A percentile compares a stretch with the other conserved stretches of the same genome.
Conservation (phyloP, 1,140 invertebrate species). For the Trachymyrmex septentrionalis region DNA sequence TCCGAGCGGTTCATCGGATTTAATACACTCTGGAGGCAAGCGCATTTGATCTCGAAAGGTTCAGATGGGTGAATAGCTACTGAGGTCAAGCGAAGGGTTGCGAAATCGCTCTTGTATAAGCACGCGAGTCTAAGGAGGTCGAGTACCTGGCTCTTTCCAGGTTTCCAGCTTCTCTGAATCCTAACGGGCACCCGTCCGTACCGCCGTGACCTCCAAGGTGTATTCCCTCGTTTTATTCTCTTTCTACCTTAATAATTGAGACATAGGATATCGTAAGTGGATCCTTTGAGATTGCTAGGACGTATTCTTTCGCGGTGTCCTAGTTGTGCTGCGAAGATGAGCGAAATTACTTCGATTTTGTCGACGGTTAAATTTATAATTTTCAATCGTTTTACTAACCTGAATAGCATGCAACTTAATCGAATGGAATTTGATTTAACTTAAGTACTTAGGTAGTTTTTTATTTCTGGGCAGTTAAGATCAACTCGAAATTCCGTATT, state of each 20-base stretch:
- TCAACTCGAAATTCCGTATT: neutral
- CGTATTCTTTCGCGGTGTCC: conserved; percentile 30
- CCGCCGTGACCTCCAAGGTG: conserved; percentile 28
- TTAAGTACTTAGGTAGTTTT: neutral
- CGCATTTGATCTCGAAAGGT: conserved; percentile 50
- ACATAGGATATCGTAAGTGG: conserved; percentile 62
- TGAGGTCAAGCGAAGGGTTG: conserved; percentile 57
- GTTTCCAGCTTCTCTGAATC: conserved; percentile 57
- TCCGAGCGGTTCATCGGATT: neutral
- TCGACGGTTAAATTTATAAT: conserved; percentile 8
- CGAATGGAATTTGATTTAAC: neutral
- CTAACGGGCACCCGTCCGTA: conserved; percentile 8
- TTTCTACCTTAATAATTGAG: conserved; percentile 73
- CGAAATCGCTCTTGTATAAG: conserved; percentile 65
- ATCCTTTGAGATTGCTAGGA: neutral
- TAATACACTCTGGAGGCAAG: conserved; percentile 38
- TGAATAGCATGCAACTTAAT: neutral
- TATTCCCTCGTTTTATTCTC: conserved; percentile 45
- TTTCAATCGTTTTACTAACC: neutral
- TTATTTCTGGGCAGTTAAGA: neutral
- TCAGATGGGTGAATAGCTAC: conserved; percentile 58
- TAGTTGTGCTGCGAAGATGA: neutral
- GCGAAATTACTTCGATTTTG: conserved; percentile 3
- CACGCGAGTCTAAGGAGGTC: conserved; percentile 68
- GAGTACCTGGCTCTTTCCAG: conserved; percentile 57